phyloP scores from a whole-genome alignment of 2,113 vertebrate species.

The Dipodomys ordii region DNA sequence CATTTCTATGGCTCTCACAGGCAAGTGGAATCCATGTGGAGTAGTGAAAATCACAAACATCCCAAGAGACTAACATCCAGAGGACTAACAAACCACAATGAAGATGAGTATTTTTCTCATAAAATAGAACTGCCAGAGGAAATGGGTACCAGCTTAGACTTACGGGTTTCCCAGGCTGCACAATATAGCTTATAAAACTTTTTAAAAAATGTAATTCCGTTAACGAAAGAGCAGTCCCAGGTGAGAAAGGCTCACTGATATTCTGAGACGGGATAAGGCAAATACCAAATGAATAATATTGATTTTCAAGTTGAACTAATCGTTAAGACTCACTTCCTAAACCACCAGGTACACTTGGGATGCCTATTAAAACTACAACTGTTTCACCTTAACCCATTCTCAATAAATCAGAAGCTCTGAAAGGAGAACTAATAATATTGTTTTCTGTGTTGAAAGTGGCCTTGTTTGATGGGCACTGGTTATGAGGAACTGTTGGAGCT shows the following conservation, averaged over 20 bases:
- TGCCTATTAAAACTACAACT: neutral
- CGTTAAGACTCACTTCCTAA: neutral
- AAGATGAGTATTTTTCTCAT: slow-evolving; percentile 22
- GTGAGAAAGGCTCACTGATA: neutral
- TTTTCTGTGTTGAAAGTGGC: neutral
- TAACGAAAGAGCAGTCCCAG: neutral
- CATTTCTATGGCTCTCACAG: neutral
- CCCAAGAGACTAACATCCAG: neutral
- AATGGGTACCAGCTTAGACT: slow-evolving; percentile 4
- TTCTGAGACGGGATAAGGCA: too few species aligned
- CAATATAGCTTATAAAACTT: neutral
- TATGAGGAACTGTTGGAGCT: neutral
- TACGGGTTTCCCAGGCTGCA: neutral
- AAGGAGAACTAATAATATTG: neutral
- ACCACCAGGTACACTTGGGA: neutral
- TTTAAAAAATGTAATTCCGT: neutral
- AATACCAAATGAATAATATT: neutral
- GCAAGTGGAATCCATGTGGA: neutral
- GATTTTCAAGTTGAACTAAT: neutral
- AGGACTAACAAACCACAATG: neutral
- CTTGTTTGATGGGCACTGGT: neutral
- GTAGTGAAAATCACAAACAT: neutral
- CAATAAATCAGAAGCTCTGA: neutral
- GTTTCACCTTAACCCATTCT: neutral
- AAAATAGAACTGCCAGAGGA: neutral